These are phyloP conservation scores for Ibycter americanus DNA, from an alignment of 2,797 vertebrate species.

Conservation along the genomic window DNA sequence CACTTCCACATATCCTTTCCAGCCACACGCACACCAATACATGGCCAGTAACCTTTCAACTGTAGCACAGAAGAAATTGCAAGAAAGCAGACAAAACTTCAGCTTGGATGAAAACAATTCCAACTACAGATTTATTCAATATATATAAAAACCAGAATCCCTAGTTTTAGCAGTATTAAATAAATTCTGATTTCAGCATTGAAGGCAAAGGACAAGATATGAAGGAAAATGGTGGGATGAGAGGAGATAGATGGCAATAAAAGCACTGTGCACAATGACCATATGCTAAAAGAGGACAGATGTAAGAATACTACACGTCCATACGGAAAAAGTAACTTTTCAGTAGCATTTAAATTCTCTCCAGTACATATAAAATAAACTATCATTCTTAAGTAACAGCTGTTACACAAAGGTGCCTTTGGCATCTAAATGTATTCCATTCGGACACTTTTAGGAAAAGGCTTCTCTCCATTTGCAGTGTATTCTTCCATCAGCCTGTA, in stretches of 20 bases:
- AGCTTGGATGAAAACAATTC: neutral
- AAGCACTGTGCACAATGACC: neutral
- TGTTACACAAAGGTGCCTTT: neutral
- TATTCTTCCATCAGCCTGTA: neutral
- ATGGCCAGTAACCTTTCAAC: neutral
- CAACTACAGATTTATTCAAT: neutral
- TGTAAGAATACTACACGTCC: neutral
- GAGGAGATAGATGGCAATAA: neutral
- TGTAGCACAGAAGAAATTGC: neutral
- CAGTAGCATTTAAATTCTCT: neutral
- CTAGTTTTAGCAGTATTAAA: neutral
- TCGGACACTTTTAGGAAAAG: neutral
- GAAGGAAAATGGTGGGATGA: neutral
- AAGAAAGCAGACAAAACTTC: neutral
- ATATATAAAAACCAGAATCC: neutral
- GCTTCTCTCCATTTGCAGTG: neutral
- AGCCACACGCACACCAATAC: neutral
- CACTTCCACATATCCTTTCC: neutral
- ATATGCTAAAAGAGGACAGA: neutral
- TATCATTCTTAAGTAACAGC: neutral
- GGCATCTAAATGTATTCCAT: neutral
- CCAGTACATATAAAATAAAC: neutral
- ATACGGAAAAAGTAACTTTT: neutral
- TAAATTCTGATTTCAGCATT: neutral
- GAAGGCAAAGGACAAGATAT: neutral